These are phyloP conservation scores for Emmelina monodactyla DNA, from an alignment of 2,888 invertebrate genomes.

Conservation along the genomic window DNA sequence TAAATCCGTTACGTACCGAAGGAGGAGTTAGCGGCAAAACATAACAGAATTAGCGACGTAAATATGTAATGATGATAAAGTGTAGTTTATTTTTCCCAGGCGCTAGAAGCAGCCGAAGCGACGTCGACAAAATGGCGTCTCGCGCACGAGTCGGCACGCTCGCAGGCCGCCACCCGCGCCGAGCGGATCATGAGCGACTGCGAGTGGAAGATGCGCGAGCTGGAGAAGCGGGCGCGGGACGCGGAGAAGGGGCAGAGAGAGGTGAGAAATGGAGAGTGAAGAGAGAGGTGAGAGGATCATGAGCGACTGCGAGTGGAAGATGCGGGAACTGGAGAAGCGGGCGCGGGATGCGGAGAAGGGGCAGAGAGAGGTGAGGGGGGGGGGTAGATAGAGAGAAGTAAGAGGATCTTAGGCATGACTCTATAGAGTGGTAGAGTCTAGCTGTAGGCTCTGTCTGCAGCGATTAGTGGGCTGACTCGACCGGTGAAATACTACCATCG, in stretches of 20 bases:
- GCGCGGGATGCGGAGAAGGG: slow-evolving; percentile 72
- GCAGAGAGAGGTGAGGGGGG: slow-evolving; percentile 59
- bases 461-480: too few relatives aligned
- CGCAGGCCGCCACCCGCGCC: slow-evolving; percentile 74
- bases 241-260: slow-evolving; percentile 66
- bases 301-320: slow-evolving; percentile 86
- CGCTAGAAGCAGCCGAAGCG: slow-evolving; percentile 67
- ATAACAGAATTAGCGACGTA: too few relatives aligned
- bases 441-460: too few relatives aligned
- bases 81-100: slow-evolving; percentile 27
- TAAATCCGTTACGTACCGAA: too few relatives aligned
- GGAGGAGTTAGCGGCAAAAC: too few relatives aligned
- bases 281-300: slow-evolving; percentile 78
- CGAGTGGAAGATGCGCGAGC: slow-evolving; percentile 83
- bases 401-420: slow-evolving; percentile 74
- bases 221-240: slow-evolving; percentile 75
- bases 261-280: too few relatives aligned
- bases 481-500: too few relatives aligned
- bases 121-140: slow-evolving; percentile 65
- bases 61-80: too few relatives aligned
- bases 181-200: slow-evolving; percentile 80
- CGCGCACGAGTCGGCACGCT: slow-evolving; percentile 74
- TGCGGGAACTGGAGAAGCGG: slow-evolving; percentile 75
- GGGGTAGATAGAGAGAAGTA: too few relatives aligned
- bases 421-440: too few relatives aligned